Base-by-base conservation (phyloP, 2,113 vertebrate species). In the Myanophis thanlyinensis region DNA sequence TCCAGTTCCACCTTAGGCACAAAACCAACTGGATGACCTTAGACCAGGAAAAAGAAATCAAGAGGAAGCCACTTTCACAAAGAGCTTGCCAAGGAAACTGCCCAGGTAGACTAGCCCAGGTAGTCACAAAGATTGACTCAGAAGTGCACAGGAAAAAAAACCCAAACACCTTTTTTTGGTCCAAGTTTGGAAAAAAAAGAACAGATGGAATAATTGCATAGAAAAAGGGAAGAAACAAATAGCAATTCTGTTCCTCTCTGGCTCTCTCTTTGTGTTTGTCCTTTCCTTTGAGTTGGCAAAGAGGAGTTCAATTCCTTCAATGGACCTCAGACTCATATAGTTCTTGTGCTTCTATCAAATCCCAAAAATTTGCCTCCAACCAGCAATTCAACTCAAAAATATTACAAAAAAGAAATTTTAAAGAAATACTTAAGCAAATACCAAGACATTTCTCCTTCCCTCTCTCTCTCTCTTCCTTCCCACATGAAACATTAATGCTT, bases 401-500 rank as follows among this genome's bases (percentile, higher is more conserved):
- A 80, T 35, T 80, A 80, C 35, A 8, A 73, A 73, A 73, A 73
- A 40, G 15, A 40, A 73, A 73, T 35, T 18, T 44, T 15, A 80
- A 80, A 40, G 6, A 44, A 80, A 44, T 80, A 40, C 35, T 44
- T 44, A 20, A 22, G 73, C 15, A 80, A 80, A 40, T 80, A 73
- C 4, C 12, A 67, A n/a, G 59, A 12, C 27, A 62, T 62, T 13
- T 12, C 12, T 13, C 11, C 30, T 27, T n/a, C 1, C 3, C 59
- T n/a, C 4, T 5, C 67, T 20, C 6, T n/a, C 30, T 18, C 6
- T n/a, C 30, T 35, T 80, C 62, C 30, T 67, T 67, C 62, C 85
- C n/a, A 0, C 59, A 92, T 91, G 92, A 93, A 67, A 46, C 59
- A 49, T 89, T 92, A 49, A 89, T 93, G 85, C 67, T 51, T 94